Conservation (phyloP, 1,140 invertebrate species). For the Reticulitermes speratus region DNA sequence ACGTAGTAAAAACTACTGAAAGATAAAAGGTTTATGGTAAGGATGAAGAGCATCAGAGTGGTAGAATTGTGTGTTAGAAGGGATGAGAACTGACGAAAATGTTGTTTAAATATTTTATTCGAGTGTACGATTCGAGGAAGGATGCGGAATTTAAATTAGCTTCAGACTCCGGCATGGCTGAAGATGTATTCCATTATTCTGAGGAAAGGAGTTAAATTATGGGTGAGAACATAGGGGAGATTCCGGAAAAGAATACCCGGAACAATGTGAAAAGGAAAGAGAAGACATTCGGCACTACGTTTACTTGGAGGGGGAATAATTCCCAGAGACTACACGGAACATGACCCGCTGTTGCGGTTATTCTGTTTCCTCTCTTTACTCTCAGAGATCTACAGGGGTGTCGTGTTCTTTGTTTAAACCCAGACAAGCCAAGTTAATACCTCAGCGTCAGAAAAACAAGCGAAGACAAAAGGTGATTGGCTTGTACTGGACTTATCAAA, state of each 20-base stretch:
- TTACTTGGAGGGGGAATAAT: background rate
- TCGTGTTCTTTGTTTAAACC: too few relatives aligned
- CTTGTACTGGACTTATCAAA: background rate
- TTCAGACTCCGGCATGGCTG: slow-evolving; percentile 6
- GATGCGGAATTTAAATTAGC: slow-evolving; percentile 15
- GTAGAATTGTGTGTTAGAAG: too few relatives aligned
- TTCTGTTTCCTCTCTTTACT: background rate
- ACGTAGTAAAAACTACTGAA: too few relatives aligned
- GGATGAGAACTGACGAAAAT: background rate
- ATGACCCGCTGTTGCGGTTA: background rate
- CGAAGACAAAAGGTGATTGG: background rate
- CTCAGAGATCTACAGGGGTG: background rate
- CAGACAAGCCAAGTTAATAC: background rate
- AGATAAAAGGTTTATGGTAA: too few relatives aligned
- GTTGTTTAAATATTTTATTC: background rate
- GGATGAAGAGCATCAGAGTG: too few relatives aligned
- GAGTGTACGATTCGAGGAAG: slow-evolving; percentile 1
- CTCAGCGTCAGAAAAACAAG: background rate
- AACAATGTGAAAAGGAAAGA: background rate
- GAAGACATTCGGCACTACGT: background rate
- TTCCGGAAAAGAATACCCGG: background rate
- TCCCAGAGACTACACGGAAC: background rate
- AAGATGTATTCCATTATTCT: slow-evolving; percentile 3
- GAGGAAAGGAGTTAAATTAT: background rate
- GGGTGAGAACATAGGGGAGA: background rate